phyloP scores from a whole-genome alignment of 2,113 vertebrate genomes.

The Typhlomys cinereus region DNA sequence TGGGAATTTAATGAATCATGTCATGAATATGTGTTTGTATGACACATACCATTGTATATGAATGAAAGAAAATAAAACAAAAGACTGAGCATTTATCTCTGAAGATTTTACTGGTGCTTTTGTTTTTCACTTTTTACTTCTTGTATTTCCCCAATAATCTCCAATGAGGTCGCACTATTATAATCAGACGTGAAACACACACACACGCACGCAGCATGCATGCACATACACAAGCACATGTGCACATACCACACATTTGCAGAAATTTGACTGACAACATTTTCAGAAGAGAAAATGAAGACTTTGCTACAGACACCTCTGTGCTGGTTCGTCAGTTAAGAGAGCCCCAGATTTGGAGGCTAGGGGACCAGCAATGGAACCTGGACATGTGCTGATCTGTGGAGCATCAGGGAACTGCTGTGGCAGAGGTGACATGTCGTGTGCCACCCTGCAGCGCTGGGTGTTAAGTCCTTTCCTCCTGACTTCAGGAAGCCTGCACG shows the following conservation, averaged over 20 bases:
- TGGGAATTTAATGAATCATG: not conserved
- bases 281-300: not conserved
- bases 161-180: not conserved
- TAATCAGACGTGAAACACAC: not conserved
- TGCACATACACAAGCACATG: not conserved
- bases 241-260: not conserved
- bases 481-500: no score
- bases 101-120: not conserved
- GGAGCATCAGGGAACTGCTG: not conserved
- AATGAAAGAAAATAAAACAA: not conserved
- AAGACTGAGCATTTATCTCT: not conserved
- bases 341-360: not conserved
- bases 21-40: not conserved
- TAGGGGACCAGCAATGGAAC: accelerated
- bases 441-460: not conserved
- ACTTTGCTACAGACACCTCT: not conserved
- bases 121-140: not conserved
- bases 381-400: not conserved
- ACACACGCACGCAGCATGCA: not conserved
- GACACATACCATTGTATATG: not conserved
- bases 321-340: accelerated
- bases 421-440: accelerated
- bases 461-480: no score
- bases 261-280: not conserved
- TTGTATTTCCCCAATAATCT: not conserved